phyloP scores from a whole-genome alignment of 1,140 invertebrate species.

The Caenorhabditis elegans region DNA sequence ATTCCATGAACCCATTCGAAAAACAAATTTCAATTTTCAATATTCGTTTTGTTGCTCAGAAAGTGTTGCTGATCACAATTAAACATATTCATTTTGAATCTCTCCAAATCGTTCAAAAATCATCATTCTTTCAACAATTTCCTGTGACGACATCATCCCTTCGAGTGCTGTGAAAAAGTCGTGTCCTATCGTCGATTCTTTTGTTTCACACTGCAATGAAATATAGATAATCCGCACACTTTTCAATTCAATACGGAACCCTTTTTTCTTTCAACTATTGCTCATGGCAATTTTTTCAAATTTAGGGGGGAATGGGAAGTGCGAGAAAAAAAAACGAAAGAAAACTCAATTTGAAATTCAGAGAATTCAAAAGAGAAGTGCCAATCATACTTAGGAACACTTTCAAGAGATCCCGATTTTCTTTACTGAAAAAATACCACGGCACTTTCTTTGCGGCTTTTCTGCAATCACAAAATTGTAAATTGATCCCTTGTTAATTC shows the following conservation, averaged over 20 bases:
- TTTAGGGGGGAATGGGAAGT: neutral
- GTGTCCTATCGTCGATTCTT: neutral
- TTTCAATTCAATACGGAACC: neutral
- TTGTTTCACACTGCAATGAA: neutral
- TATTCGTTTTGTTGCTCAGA: neutral
- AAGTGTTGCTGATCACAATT: conserved; percentile 5
- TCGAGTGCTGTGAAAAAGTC: too few relatives aligned
- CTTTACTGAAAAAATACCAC: too few relatives aligned
- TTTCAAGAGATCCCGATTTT: neutral
- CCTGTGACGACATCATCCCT: neutral
- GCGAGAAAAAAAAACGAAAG: neutral
- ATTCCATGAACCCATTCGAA: too few relatives aligned
- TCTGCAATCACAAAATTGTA: too few relatives aligned
- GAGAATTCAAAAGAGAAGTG: neutral
- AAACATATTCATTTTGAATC: neutral
- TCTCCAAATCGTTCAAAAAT: neutral
- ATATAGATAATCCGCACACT: neutral
- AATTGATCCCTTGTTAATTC: too few relatives aligned
- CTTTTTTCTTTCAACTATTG: neutral
- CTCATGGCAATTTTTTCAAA: too few relatives aligned
- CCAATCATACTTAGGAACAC: neutral
- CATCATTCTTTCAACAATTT: neutral
- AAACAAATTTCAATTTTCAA: too few relatives aligned
- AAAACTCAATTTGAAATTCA: neutral
- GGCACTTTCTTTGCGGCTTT: too few relatives aligned